These are phyloP conservation scores for Datnioides undecimradiatus DNA, from an alignment of 2,113 vertebrate genomes.

Conservation along the genomic window DNA sequence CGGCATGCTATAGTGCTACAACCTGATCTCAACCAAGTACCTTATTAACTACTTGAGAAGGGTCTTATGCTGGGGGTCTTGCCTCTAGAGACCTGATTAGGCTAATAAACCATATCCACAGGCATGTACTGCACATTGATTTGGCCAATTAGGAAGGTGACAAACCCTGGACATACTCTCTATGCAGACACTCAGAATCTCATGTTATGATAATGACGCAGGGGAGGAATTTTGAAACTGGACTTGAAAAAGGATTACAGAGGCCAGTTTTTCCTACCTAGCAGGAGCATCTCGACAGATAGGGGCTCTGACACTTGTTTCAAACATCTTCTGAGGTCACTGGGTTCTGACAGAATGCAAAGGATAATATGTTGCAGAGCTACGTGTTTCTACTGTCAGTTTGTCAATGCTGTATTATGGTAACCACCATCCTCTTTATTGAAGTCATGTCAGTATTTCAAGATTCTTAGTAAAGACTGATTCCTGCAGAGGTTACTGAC, in stretches of 20 bases:
- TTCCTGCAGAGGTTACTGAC: not conserved
- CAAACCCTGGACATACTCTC: conserved; percentile 71
- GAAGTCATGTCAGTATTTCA: not conserved
- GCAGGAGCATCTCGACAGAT: not conserved
- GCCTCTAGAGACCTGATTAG: conserved; percentile 78
- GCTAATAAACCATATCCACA: conserved; percentile 78
- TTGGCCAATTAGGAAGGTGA: conserved; percentile 78
- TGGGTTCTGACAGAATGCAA: not conserved
- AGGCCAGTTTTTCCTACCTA: conserved; percentile 1
- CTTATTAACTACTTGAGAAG: conserved; percentile 75
- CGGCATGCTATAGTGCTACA: conserved; percentile 56
- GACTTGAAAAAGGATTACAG: conserved; percentile 31
- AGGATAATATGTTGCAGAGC: not conserved
- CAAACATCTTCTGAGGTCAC: not conserved
- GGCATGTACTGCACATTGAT: conserved; percentile 74
- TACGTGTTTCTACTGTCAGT: not conserved
- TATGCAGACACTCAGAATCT: conserved; percentile 60
- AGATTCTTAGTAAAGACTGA: not conserved
- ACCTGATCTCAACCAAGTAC: conserved; percentile 66
- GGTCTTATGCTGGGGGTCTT: conserved; percentile 61
- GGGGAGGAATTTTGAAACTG: conserved; percentile 42
- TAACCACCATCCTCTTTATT: not conserved
- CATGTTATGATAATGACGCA: conserved; percentile 66
- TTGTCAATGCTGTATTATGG: not conserved
- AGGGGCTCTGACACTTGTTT: not conserved